Evolutionary conservation across 2,888 invertebrate genomes (phyloP).

Genomic region (Oscheius myriophilus): DNA sequence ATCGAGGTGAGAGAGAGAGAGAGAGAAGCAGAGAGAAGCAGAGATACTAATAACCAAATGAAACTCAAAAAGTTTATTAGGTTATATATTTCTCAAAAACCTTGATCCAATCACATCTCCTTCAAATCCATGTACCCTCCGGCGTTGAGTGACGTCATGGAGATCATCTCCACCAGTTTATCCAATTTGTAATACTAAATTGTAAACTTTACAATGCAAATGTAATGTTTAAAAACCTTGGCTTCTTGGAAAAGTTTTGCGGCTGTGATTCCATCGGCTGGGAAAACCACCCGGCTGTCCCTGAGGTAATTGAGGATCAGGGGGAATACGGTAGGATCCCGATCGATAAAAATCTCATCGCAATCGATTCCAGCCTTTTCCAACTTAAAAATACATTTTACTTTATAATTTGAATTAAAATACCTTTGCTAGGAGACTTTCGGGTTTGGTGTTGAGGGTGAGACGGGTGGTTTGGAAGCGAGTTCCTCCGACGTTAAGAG

Average conservation of each 20-base stretch:
- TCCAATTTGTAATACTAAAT: constrained; percentile 10
- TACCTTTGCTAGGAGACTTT: constrained; percentile 21
- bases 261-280: constrained; percentile 2
- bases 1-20: constrained; percentile 61
- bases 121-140: constrained; percentile 23
- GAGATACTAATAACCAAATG: too few species aligned
- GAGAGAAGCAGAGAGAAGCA: neutral
- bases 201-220: too few species aligned
- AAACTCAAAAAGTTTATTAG: too few species aligned
- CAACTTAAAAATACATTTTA: neutral
- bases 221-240: neutral
- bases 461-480: constrained; percentile 3
- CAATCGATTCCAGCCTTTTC: neutral
- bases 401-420: too few species aligned
- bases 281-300: neutral
- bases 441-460: constrained; percentile 8
- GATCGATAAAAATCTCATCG: constrained; percentile 4
- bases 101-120: constrained; percentile 1
- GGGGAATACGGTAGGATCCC: constrained; percentile 1
- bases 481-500: constrained; percentile 11
- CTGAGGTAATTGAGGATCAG: constrained; percentile 5
- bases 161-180: constrained; percentile 1
- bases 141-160: constrained; percentile 1
- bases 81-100: neutral
- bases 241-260: neutral